Evolutionary conservation across 2,113 vertebrate genomes (phyloP).

Genomic region (Oreotrochilus melanogaster): DNA sequence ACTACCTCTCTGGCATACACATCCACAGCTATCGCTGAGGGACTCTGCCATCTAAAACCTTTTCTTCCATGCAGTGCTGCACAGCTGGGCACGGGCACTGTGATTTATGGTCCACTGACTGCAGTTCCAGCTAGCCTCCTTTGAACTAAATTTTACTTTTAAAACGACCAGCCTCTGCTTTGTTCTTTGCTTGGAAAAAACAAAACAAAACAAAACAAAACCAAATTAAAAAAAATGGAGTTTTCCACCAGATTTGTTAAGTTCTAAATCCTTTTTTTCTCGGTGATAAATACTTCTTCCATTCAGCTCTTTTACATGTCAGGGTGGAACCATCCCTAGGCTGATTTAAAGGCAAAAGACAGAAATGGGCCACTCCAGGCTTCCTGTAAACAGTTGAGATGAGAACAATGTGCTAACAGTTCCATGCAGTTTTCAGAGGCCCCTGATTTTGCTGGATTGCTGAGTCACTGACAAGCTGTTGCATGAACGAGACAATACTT

Average conservation of each 20-base stretch:
- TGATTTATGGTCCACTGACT: neutral
- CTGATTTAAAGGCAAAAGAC: conserved; percentile 48
- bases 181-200: neutral
- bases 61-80: neutral
- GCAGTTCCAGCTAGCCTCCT: neutral
- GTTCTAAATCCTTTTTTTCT: conserved; percentile 33
- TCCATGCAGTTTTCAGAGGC: conserved; percentile 17
- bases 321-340: conserved; percentile 9
- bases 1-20: neutral
- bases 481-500: neutral
- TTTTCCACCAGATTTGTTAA: conserved; percentile 52
- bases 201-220: neutral
- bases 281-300: neutral
- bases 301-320: conserved; percentile 7
- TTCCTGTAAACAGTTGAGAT: conserved; percentile 56
- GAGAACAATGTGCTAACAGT: conserved; percentile 6
- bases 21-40: neutral
- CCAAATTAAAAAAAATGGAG: neutral
- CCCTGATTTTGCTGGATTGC: conserved; percentile 28
- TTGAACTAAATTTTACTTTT: conserved; percentile 19
- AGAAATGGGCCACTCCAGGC: conserved; percentile 19
- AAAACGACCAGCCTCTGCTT: neutral
- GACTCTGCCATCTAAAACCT: neutral
- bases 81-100: neutral
- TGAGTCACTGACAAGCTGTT: conserved; percentile 29